These are phyloP conservation scores for Philaethria dido DNA, from an alignment of 2,888 invertebrate species.

Conservation along the genomic window DNA sequence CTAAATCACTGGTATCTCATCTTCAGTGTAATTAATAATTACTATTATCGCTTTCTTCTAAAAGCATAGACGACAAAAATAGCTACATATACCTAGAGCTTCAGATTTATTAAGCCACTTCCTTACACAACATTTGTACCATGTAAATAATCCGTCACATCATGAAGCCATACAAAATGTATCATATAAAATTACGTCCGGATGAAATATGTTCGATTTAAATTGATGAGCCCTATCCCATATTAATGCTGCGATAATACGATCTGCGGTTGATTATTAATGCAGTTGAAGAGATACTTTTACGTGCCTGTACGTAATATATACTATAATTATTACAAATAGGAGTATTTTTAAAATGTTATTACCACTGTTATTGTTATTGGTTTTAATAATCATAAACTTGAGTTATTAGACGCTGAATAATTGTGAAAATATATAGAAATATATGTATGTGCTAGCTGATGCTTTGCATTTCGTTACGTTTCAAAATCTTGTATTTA, in stretches of 20 bases:
- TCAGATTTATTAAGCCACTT: too few relatives aligned
- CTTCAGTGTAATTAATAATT: too few relatives aligned
- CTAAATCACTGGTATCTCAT: too few relatives aligned
- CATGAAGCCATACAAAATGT: slow-evolving; percentile 9
- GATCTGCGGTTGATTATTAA: slow-evolving; percentile 27
- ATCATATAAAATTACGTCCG: slow-evolving; percentile 25
- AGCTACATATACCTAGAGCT: too few relatives aligned
- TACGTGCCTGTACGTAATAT: neutral
- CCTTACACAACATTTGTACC: neutral
- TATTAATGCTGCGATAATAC: slow-evolving; percentile 35
- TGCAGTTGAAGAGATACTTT: slow-evolving; percentile 16
- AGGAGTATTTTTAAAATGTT: neutral
- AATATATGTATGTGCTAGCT: neutral
- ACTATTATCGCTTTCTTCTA: too few relatives aligned
- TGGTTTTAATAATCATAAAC: neutral
- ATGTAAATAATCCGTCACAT: slow-evolving; percentile 2
- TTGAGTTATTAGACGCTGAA: too few relatives aligned
- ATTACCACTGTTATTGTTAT: neutral
- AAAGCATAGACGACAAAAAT: too few relatives aligned
- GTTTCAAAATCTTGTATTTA: too few relatives aligned
- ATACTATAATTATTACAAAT: too few relatives aligned
- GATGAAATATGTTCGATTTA: slow-evolving; percentile 33
- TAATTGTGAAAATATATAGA: neutral
- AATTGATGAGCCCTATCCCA: slow-evolving; percentile 29
- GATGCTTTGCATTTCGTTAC: too few relatives aligned